phyloP scores from a whole-genome alignment of 2,888 invertebrate species.

The Himalopsyche anomala region DNA sequence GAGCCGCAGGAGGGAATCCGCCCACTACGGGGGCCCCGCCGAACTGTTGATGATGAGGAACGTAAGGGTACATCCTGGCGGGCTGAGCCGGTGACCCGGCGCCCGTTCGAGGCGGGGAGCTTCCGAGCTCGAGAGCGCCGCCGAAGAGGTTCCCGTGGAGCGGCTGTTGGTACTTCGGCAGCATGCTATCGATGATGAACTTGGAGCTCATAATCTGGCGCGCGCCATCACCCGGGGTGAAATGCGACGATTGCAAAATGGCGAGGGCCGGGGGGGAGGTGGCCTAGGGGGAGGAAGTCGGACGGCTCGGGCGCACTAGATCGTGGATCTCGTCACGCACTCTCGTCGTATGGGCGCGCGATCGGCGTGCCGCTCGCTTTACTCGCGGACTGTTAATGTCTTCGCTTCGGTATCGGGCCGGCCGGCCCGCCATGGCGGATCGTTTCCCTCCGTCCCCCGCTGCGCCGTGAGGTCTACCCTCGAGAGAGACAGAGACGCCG shows the following conservation, averaged over 20 bases:
- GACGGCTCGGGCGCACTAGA: conserved; percentile 50
- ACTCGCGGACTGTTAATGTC: conserved; percentile 65
- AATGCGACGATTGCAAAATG: conserved; percentile 39
- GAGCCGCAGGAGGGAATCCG: conserved; percentile 81
- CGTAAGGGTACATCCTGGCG: conserved; percentile 95
- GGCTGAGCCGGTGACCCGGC: conserved; percentile 85
- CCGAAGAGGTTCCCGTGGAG: conserved; percentile 81
- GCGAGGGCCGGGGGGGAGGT: conserved; percentile 1
- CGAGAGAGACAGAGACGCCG: conserved; percentile 34
- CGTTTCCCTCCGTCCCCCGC: conserved; percentile 73
- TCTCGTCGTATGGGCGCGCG: conserved; percentile 62
- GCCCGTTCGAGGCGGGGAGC: conserved; percentile 81
- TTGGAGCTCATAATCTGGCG: conserved; percentile 91
- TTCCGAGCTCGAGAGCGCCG: conserved; percentile 80
- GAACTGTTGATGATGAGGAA: conserved; percentile 87
- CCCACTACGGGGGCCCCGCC: conserved; percentile 81
- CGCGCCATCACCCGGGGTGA: conserved; percentile 74
- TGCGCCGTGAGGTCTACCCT: conserved; percentile 66
- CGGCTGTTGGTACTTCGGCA: conserved; percentile 92
- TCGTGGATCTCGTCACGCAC: conserved; percentile 46
- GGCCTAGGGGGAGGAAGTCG: conserved; percentile 17
- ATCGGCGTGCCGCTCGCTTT: conserved; percentile 68
- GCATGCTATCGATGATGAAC: conserved; percentile 98
- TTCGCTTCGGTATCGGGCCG: conserved; percentile 70
- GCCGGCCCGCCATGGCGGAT: conserved; percentile 77